Conservation (phyloP, 2,888 invertebrate genomes). For the Therioaphis trifolii region DNA sequence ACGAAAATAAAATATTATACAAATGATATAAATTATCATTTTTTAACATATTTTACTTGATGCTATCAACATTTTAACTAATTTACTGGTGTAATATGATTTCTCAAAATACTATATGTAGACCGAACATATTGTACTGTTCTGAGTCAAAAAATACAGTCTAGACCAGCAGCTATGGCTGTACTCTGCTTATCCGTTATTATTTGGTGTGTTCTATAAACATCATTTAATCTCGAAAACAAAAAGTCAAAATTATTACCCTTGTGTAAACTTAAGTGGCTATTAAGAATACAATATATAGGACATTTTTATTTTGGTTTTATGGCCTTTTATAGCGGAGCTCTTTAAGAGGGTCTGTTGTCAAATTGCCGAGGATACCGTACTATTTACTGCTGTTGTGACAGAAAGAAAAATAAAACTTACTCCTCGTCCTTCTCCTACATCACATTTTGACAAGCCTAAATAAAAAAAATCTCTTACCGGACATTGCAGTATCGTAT, state of each 20-base stretch:
- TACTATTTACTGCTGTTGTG: conserved; percentile 49
- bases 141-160: too few species aligned
- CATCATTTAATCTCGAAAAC: conserved; percentile 54
- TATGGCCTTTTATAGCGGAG: conserved; percentile 53
- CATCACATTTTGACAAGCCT: conserved; percentile 19
- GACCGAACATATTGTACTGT: too few species aligned
- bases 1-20: too few species aligned
- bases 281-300: conserved; percentile 50
- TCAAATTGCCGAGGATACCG: conserved; percentile 51
- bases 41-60: too few species aligned
- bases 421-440: not conserved
- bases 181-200: conserved; percentile 28
- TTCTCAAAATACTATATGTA: too few species aligned
- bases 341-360: conserved; percentile 50
- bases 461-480: conserved; percentile 13
- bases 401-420: conserved; percentile 51
- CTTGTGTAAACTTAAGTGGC: conserved; percentile 60
- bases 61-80: too few species aligned
- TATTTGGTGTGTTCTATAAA: conserved; percentile 42
- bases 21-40: too few species aligned
- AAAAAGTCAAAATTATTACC: conserved; percentile 55
- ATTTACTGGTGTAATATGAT: too few species aligned
- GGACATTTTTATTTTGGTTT: conserved; percentile 57
- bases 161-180: too few species aligned
- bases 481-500: not conserved